Evolutionary conservation across 2,797 vertebrate genomes (phyloP).

Genomic region (Acridotheres tristis): DNA sequence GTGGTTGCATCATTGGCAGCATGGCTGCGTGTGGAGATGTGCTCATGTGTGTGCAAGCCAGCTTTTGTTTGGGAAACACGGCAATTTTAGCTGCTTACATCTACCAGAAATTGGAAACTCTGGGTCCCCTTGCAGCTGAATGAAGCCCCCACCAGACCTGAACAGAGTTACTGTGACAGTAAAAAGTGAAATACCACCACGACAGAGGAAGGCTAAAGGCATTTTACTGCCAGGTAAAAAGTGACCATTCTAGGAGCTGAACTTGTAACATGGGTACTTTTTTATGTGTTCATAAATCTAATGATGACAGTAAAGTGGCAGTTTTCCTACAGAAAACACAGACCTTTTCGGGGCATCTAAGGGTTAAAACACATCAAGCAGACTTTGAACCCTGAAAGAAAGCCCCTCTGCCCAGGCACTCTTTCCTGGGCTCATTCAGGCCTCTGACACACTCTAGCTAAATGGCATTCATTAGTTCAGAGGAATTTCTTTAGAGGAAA

Average conservation of each 20-base stretch:
- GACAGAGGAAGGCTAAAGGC: neutral
- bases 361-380: neutral
- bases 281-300: neutral
- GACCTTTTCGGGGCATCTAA: neutral
- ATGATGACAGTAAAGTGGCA: neutral
- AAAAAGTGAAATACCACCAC: neutral
- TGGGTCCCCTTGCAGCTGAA: neutral
- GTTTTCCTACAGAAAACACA: neutral
- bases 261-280: neutral
- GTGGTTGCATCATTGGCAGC: constrained; percentile 64
- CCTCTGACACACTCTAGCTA: neutral
- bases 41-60: rapidly evolving
- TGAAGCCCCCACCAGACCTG: neutral
- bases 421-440: neutral
- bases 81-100: neutral
- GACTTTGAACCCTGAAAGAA: neutral
- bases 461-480: neutral
- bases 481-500: constrained; percentile 26
- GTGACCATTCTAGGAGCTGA: neutral
- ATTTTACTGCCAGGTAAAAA: neutral
- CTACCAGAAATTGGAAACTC: neutral
- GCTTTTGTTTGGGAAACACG: neutral
- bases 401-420: neutral
- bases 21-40: rapidly evolving
- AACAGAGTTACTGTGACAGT: neutral